Percentiles rank a stretch among this genome's conserved stretches.
These are phyloP conservation scores for Shargacucullia verbasci DNA, from an alignment of 2,888 invertebrate species.

Conservation along the genomic window DNA sequence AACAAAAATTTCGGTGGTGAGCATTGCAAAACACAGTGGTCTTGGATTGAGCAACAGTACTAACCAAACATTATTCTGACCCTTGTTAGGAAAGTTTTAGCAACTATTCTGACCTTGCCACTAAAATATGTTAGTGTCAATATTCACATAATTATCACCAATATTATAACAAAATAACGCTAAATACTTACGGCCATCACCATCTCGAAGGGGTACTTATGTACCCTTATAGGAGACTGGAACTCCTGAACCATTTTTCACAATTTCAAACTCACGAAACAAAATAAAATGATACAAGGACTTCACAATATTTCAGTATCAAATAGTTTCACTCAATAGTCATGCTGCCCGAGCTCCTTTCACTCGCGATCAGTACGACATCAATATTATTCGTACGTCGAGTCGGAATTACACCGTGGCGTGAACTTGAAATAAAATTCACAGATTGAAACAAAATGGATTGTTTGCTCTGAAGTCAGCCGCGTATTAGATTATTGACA, in stretches of 20 bases:
- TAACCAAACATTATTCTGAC: constrained; percentile 30
- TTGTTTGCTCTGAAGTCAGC: constrained; percentile 72
- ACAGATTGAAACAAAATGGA: constrained; percentile 70
- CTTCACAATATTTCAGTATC: constrained; percentile 65
- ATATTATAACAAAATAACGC: constrained; percentile 11
- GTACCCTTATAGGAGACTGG: constrained; percentile 97
- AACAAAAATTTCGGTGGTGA: constrained; percentile 34
- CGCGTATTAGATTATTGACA: constrained; percentile 47
- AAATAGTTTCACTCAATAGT: constrained; percentile 72
- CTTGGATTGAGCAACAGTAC: constrained; percentile 36
- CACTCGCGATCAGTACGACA: constrained; percentile 74
- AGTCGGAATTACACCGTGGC: constrained; percentile 66
- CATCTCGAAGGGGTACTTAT: constrained; percentile 98
- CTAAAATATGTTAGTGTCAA: constrained; percentile 13
- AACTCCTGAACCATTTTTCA: constrained; percentile 97
- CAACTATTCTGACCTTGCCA: constrained; percentile 53
- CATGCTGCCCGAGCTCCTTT: constrained; percentile 77
- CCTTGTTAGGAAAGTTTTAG: constrained; percentile 36
- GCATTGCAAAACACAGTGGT: constrained; percentile 40
- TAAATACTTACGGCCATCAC: constrained; percentile 96
- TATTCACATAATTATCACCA: constrained; percentile 30
- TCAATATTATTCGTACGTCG: constrained; percentile 72
- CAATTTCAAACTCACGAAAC: constrained; percentile 63
- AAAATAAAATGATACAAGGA: constrained; percentile 73
- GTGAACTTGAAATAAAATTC: constrained; percentile 72